Base-by-base conservation (phyloP, 2,797 vertebrate species). In the Hyperoplus immaculatus region DNA sequence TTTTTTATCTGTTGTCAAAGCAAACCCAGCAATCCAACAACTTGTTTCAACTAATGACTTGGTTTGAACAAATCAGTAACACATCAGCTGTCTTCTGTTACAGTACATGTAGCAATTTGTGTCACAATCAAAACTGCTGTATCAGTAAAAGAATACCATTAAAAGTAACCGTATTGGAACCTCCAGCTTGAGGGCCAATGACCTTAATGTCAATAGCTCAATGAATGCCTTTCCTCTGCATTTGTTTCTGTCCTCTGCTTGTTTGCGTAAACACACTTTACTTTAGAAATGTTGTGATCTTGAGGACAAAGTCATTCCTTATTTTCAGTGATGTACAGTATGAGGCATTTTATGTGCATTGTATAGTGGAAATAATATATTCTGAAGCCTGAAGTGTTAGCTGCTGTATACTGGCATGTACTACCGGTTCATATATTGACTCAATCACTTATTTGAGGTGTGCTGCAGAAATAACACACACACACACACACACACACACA, bases 171-270 rank as follows among this genome's bases (percentile, higher is more conserved):
- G 38, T 39, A 55, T 8, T 39, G 29, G 7, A 69, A 18, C 38
- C 53, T 61, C 51, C 42, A 54, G 57, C 13, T 59, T 38, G 61
- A 73, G 12, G 41, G 71, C 46, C 50, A 67, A 69, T 6, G 15
- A 38, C 21, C 14, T 3, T 2, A 50, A 56, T 36, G 16, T 58
- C 64, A 69, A 42, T 74, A 50, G 47, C 18, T 66, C n/a, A 56
- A 43, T 69, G 38, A 58, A 6, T 38, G 39, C 14, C 9, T 72
- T 63, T 50, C 16, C n/a, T 29, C 49, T 60, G 41, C 42, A 5
- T 0, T 36, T 36, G 36, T n/a, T 56, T 16, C 42, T 53, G 43
- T 6, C 57, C 4, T 64, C 16, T 58, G 58, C 56, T 47, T 78
- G 47, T 59, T 18, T 70, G 49, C 64, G 1, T 8, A 10, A 16